Conservation (phyloP, 2,797 vertebrate genomes). For the Tadarida brasiliensis region DNA sequence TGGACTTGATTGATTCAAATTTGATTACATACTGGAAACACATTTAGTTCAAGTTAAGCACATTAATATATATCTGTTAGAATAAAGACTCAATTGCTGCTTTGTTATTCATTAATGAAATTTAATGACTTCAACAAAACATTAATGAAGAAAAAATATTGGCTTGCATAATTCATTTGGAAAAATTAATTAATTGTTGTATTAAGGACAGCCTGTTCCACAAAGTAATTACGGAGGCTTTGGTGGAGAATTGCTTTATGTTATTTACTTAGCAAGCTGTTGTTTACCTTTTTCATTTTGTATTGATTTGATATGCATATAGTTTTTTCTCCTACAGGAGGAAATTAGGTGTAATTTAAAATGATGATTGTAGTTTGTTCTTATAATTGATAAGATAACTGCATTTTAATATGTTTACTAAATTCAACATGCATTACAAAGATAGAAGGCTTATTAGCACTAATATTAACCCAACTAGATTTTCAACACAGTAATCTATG, state of each 20-base stretch:
- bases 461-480: not conserved
- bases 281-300: slow-evolving; percentile 86
- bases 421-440: slow-evolving; percentile 58
- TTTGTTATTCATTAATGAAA: slow-evolving; percentile 89
- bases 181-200: slow-evolving; percentile 90
- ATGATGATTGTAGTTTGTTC: slow-evolving; percentile 72
- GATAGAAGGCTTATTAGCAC: slow-evolving; percentile 39
- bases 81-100: slow-evolving; percentile 86
- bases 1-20: slow-evolving; percentile 88
- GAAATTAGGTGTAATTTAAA: slow-evolving; percentile 81
- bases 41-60: slow-evolving; percentile 86
- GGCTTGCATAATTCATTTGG: slow-evolving; percentile 89
- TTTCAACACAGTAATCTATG: slow-evolving; percentile 14
- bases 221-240: slow-evolving; percentile 85
- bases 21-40: slow-evolving; percentile 87
- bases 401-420: slow-evolving; percentile 72
- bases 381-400: slow-evolving; percentile 77
- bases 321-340: slow-evolving; percentile 72
- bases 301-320: slow-evolving; percentile 78
- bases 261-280: slow-evolving; percentile 87
- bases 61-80: slow-evolving; percentile 85
- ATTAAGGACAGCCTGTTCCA: slow-evolving; percentile 87
- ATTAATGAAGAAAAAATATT: slow-evolving; percentile 90
- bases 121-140: slow-evolving; percentile 88
- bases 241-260: slow-evolving; percentile 85